A percentile compares a stretch with the other conserved stretches of the same genome.
Conservation (phyloP, 1,140 invertebrate genomes). For the Drosophila ogumai region DNA sequence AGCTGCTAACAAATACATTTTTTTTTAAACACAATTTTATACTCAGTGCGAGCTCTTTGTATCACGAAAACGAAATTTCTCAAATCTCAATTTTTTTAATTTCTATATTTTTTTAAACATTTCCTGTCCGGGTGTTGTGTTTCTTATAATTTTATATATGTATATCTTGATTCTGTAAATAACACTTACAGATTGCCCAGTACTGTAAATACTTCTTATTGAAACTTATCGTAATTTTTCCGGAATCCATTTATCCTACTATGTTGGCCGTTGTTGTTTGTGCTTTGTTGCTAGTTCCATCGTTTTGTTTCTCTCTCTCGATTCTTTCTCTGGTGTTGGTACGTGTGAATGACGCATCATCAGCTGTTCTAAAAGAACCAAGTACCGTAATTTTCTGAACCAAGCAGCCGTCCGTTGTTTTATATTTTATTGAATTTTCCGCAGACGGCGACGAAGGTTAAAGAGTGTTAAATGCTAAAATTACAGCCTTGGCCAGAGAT, state of each 20-base stretch:
- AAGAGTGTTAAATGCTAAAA: constrained; percentile 14
- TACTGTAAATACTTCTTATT: neutral
- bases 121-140: too few relatives aligned
- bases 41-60: neutral
- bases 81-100: too few relatives aligned
- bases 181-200: neutral
- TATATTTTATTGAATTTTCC: constrained; percentile 81
- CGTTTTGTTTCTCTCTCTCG: constrained; percentile 41
- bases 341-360: constrained; percentile 76
- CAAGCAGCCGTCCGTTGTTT: constrained; percentile 59
- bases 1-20: too few relatives aligned
- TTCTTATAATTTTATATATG: too few relatives aligned
- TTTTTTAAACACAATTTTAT: neutral
- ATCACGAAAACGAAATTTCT: too few relatives aligned
- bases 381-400: constrained; percentile 65
- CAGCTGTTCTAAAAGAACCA: constrained; percentile 66
- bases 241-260: constrained; percentile 10
- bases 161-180: neutral
- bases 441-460: constrained; percentile 18
- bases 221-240: neutral
- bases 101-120: too few relatives aligned
- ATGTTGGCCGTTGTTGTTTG: constrained; percentile 31
- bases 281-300: constrained; percentile 19
- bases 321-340: constrained; percentile 27
- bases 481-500: neutral